phyloP scores from a whole-genome alignment of 2,888 invertebrate genomes.

The Synanthedon tipuliformis region DNA sequence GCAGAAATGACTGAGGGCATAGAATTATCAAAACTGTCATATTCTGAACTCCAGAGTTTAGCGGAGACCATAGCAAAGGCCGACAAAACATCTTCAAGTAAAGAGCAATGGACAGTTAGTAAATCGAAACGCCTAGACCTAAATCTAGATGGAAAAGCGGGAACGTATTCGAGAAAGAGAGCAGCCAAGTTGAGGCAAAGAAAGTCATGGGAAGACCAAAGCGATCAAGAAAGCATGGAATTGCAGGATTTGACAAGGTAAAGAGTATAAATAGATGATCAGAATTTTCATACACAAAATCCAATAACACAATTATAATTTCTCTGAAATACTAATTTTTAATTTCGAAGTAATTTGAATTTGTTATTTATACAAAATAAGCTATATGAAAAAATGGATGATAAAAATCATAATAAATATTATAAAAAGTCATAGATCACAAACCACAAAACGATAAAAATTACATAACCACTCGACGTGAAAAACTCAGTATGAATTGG shows the following conservation, averaged over 20 bases:
- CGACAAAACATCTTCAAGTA: constrained; percentile 59
- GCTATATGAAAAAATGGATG: too few species aligned
- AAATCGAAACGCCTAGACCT: constrained; percentile 57
- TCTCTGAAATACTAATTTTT: too few species aligned
- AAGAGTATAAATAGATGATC: background rate
- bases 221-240: constrained; percentile 77
- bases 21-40: constrained; percentile 51
- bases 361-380: background rate
- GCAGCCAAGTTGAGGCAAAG: constrained; percentile 62
- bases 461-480: too few species aligned
- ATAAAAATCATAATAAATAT: too few species aligned
- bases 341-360: background rate
- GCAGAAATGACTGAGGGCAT: constrained; percentile 53
- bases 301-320: too few species aligned
- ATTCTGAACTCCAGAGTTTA: constrained; percentile 52
- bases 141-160: constrained; percentile 58
- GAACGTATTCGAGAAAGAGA: constrained; percentile 61
- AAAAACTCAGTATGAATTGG: too few species aligned
- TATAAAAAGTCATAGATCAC: too few species aligned
- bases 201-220: constrained; percentile 79
- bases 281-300: background rate
- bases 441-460: too few species aligned
- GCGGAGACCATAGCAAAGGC: constrained; percentile 50
- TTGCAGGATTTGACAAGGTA: constrained; percentile 74
- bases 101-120: constrained; percentile 51